Evolutionary conservation across 2,888 invertebrate genomes (phyloP), one percentile per base, ranked within the genome.

Genomic region (Volucella bombylans): DNA sequence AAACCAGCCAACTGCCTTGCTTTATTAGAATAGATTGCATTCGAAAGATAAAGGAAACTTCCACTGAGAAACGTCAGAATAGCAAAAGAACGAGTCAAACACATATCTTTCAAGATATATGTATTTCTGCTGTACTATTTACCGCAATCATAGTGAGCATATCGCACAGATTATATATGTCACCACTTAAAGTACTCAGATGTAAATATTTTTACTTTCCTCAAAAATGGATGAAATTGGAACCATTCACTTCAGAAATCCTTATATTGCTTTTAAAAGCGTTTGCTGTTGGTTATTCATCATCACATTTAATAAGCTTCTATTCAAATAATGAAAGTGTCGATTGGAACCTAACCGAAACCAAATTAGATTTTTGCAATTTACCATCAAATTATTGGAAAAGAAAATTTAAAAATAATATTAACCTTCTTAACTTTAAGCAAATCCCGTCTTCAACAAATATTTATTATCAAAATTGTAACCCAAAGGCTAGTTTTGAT

Each of bases 361-460:
- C 45, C 18, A 41, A 50, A 61, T 50, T 65, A 43, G 65, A 39
- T 38, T 67, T 50, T 68, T 80, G 85, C 77, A 76, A 81, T 80
- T 76, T 49, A 54, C 39, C 72, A 55, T 68, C 47, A 57, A 54
- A 80, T 68, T 64, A 72, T 62, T 67, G 68, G 15, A 54, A 72
- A 15, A 31, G 15, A 10, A 67, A 72, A 61, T 31, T 73, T 38
- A 78, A 57, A 8, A 73, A 45, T 52, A 50, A 74, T 54, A 69
- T 71, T 23, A 79, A 71, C 3, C 14, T 61, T 61, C 47, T 83
- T n/a, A 69, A 31, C 18, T 65, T 38, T 68, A 67, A 76, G 9
- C 50, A 80, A 72, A 59, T 41, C 1, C 57, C 64, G 11, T 45
- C 65, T n/a, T 4, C 39, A 10, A 10, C n/a, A 6, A 45, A 41